Conservation (phyloP, 2,113 vertebrate species). For the Bubo blakistoni region DNA sequence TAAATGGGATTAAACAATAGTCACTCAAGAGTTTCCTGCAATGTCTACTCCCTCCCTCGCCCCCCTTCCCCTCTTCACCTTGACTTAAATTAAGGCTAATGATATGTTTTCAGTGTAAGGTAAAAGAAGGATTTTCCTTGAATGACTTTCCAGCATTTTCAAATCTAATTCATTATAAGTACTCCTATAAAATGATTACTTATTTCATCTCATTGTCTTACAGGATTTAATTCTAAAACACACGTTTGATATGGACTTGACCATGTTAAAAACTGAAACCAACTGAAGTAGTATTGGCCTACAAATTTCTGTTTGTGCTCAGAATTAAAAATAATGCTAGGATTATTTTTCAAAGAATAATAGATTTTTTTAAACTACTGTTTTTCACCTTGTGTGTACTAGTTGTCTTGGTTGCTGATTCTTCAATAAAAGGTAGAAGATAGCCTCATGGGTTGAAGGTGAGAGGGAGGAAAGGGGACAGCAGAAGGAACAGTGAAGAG, state of each 20-base stretch:
- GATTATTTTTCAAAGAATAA: slow-evolving; percentile 25
- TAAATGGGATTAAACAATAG: slow-evolving; percentile 77
- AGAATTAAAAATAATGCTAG: slow-evolving; percentile 25
- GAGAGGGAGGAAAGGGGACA: not conserved
- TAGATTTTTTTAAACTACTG: not conserved
- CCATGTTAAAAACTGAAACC: slow-evolving; percentile 22
- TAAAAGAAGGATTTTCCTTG: slow-evolving; percentile 62
- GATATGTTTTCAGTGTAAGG: slow-evolving; percentile 71
- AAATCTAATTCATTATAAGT: slow-evolving; percentile 41
- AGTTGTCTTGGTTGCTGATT: not conserved
- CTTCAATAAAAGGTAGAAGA: not conserved
- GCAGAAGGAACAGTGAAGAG: not conserved
- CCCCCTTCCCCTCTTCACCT: slow-evolving; percentile 30
- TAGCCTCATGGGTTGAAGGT: not conserved
- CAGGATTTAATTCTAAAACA: slow-evolving; percentile 19
- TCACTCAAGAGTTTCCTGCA: slow-evolving; percentile 58
- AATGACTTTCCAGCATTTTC: slow-evolving; percentile 61
- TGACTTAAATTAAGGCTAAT: slow-evolving; percentile 70
- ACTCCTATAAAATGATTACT: slow-evolving; percentile 32
- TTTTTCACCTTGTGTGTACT: not conserved
- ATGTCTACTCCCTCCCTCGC: not conserved
- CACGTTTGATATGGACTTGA: not conserved
- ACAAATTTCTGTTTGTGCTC: slow-evolving; percentile 41
- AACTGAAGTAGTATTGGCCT: not conserved
- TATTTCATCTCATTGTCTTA: slow-evolving; percentile 48